Evolutionary conservation across 2,888 invertebrate species (phyloP).

Genomic region (Drosophila emarginata): DNA sequence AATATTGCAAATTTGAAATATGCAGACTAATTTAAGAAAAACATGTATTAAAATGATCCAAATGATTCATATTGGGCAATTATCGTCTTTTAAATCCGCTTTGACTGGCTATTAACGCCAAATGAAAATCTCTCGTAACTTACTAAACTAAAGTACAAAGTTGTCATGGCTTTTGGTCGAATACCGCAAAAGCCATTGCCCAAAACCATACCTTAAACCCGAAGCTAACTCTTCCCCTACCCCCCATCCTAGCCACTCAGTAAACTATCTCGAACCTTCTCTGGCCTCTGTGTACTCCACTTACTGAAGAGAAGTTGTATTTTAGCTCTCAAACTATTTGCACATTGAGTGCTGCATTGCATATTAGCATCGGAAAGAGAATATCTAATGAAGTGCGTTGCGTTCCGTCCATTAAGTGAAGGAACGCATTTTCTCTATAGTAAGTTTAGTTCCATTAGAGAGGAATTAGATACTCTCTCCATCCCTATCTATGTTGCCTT

Average conservation of each 20-base stretch:
- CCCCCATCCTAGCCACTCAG: neutral
- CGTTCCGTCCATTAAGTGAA: constrained; percentile 70
- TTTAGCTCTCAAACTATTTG: constrained; percentile 73
- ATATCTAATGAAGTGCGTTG: constrained; percentile 75
- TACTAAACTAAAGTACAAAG: constrained; percentile 4
- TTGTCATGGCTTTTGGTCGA: neutral
- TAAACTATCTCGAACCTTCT: neutral
- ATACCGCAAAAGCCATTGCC: constrained; percentile 5
- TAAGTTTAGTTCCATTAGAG: constrained; percentile 73
- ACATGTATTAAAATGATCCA: too few relatives aligned
- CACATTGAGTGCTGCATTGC: constrained; percentile 73
- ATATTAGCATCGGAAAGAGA: constrained; percentile 76
- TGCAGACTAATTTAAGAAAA: too few relatives aligned
- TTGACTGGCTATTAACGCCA: neutral
- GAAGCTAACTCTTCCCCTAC: neutral
- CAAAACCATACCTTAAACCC: neutral
- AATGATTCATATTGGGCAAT: neutral
- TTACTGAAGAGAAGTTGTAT: constrained; percentile 31
- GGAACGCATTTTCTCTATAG: constrained; percentile 68
- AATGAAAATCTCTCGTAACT: neutral
- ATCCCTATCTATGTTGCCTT: neutral
- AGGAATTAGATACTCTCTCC: constrained; percentile 16
- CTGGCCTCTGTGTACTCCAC: constrained; percentile 16
- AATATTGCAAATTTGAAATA: too few relatives aligned
- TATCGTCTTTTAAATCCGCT: neutral